Base-by-base conservation (phyloP, 2,888 invertebrate genomes). In the Papilio gigon region DNA sequence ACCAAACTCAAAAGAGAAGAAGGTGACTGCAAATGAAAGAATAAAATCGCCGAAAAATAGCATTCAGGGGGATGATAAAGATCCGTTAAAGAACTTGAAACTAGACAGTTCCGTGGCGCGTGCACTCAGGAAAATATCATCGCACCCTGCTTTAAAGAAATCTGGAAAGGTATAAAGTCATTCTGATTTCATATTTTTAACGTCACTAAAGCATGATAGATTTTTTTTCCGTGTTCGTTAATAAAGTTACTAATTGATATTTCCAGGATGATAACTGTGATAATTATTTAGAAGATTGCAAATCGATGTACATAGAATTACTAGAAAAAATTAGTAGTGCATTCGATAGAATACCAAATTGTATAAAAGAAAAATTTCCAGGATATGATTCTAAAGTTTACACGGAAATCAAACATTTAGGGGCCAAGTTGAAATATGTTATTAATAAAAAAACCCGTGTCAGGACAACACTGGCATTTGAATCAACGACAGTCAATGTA, bases 281-380 rank as follows among this genome's bases (percentile, higher is more conserved):
- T 14, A 65, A 76, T 74, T 80, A 88, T 14, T 77, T 76, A 70
- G 85, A 88, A 20, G 76, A 83, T 67, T 90, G 88, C 66, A 93
- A 93, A 81, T 84, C 86, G 64, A 88, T 93, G 71, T 94, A 95
- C 73, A 87, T 93, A 72, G 92, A 94, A 75, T 79, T 95, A 44
- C 83, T 95, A 76, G 95, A 95, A 76, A 95, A 94, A 84, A 93
- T 94, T 76, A 93, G 91, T 71, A 85, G 84, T 25, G 93, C 94
- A 0, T 93, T 95, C 73, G 93, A 94, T 74, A 93, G 93, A 84
- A 94, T 95, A 74, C 95, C 95, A 1, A 84, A 93, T 14, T 87
- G 92, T 71, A 92, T 94, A 47, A 93, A 94, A 72, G 90, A 93
- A 74, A 90, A 93, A 72, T 93, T 95, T 65, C 94, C 94, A 2